Evolutionary conservation across 2,888 invertebrate species (phyloP).

Genomic region (Tipula unca): DNA sequence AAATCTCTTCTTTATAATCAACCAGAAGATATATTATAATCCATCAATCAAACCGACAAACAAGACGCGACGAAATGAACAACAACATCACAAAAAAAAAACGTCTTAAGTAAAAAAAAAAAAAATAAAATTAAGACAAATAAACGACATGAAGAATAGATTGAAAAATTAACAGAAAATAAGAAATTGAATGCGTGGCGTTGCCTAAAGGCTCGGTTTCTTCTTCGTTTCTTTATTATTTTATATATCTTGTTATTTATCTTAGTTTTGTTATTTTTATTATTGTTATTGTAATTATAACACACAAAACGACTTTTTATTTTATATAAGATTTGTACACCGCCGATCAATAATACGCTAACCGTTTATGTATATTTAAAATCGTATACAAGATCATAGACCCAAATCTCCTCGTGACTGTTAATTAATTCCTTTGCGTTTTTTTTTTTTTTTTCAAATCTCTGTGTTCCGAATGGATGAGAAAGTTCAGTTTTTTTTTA

Average conservation of each 20-base stretch:
- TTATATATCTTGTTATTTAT: background rate
- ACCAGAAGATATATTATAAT: constrained; percentile 14
- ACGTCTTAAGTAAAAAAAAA: background rate
- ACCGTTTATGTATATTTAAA: background rate
- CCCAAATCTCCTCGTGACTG: background rate
- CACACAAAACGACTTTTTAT: constrained; percentile 8
- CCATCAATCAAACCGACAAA: constrained; percentile 14
- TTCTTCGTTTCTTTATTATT: background rate
- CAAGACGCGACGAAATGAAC: constrained; percentile 8
- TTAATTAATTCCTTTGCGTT: constrained; percentile 1
- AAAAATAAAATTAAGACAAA: background rate
- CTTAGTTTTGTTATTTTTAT: background rate
- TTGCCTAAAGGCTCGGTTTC: background rate
- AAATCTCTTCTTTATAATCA: constrained; percentile 14
- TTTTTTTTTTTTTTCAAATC: background rate
- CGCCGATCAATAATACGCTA: background rate
- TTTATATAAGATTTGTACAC: background rate
- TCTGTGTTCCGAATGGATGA: background rate
- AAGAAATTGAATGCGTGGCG: constrained; percentile 14
- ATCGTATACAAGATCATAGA: background rate
- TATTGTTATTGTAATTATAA: constrained; percentile 14
- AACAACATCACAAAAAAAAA: background rate
- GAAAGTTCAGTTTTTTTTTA: background rate
- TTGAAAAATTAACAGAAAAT: constrained; percentile 8
- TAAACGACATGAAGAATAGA: background rate